Percentiles rank a stretch among this genome's conserved stretches.
Evolutionary conservation across 1,140 invertebrate genomes (phyloP).

Genomic region (Cherax quadricarinatus): DNA sequence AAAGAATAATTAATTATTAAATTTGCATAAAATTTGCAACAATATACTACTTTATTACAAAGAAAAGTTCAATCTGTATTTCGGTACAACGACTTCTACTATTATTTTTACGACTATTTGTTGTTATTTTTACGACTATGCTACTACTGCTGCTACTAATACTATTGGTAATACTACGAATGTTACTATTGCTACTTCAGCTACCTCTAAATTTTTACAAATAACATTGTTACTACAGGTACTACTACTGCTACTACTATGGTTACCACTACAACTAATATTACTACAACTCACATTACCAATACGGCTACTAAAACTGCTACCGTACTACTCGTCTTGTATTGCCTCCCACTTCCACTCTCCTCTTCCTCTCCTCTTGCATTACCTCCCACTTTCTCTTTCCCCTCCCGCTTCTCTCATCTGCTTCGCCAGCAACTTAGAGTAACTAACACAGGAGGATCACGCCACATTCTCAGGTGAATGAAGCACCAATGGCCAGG

Average conservation of each 20-base stretch:
- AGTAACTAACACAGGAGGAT: background rate
- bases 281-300: background rate
- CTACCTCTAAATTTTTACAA: background rate
- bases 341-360: no score
- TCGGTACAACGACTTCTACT: background rate
- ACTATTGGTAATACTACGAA: background rate
- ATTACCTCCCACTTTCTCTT: no score
- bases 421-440: no score
- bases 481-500: slow-evolving; percentile 48
- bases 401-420: no score
- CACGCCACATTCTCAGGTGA: slow-evolving; percentile 40
- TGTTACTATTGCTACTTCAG: background rate
- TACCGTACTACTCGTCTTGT: background rate
- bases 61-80: no score
- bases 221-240: background rate
- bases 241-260: background rate
- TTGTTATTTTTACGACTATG: background rate
- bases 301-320: background rate
- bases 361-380: no score
- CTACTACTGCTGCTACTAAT: background rate
- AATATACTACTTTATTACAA: no score
- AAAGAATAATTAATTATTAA: no score
- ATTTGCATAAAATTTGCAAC: no score
- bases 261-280: background rate
- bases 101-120: background rate